Evolutionary conservation across 2,797 vertebrate genomes (phyloP).

Genomic region (Scleropages formosus): DNA sequence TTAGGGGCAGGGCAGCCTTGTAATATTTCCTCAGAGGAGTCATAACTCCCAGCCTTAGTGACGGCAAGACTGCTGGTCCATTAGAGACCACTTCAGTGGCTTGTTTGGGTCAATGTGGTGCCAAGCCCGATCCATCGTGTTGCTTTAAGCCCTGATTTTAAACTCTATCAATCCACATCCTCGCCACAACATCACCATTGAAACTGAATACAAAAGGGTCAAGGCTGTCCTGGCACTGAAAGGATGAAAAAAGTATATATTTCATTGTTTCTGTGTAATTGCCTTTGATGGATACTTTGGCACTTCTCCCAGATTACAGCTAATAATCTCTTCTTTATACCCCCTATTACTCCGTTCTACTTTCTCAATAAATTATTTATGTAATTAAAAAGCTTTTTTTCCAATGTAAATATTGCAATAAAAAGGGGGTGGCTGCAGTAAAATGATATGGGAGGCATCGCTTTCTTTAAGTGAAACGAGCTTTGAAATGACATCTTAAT

Average conservation of each 20-base stretch:
- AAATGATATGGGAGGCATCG: constrained; percentile 22
- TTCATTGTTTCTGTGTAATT: constrained; percentile 21
- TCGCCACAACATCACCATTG: neutral
- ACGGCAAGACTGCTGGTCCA: constrained; percentile 13
- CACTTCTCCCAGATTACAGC: constrained; percentile 27
- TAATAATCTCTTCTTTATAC: constrained; percentile 25
- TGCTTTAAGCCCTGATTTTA: neutral
- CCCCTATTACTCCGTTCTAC: constrained; percentile 21
- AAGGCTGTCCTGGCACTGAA: constrained; percentile 1
- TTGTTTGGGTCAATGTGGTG: neutral
- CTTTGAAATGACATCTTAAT: constrained; percentile 31
- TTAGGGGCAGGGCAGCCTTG: constrained; percentile 9
- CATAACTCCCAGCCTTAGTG: neutral
- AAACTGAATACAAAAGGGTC: neutral
- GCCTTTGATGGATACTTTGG: constrained; percentile 32
- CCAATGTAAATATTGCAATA: constrained; percentile 35
- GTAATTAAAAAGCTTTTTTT: constrained; percentile 34
- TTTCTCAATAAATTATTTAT: constrained; percentile 36
- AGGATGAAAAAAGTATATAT: neutral
- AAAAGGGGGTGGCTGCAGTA: constrained; percentile 20
- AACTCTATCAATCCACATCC: constrained; percentile 20
- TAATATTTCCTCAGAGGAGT: constrained; percentile 10
- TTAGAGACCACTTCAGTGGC: neutral
- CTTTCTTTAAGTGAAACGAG: constrained; percentile 31
- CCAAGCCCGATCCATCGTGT: neutral